A percentile compares a stretch with the other conserved stretches of the same genome.
Conservation (phyloP, 2,113 vertebrate species). For the Galeopterus variegatus region DNA sequence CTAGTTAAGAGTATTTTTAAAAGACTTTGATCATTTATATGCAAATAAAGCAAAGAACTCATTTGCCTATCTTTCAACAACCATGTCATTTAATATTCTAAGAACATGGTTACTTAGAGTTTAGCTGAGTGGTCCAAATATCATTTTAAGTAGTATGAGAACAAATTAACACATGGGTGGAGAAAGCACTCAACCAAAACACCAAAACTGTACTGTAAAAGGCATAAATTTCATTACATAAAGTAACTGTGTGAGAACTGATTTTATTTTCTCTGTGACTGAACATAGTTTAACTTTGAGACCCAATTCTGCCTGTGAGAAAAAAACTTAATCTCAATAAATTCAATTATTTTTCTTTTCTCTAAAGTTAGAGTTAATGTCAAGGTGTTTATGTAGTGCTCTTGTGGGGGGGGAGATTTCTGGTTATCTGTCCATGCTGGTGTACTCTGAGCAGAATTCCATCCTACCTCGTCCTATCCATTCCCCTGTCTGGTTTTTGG, state of each 20-base stretch:
- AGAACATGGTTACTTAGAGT: not conserved
- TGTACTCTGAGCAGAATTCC: not conserved
- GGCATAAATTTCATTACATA: not conserved
- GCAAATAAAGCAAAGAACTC: not conserved
- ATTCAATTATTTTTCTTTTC: not conserved
- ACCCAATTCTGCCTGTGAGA: not conserved
- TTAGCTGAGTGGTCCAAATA: not conserved
- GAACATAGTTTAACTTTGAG: not conserved
- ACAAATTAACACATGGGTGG: not conserved
- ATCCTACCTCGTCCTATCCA: not conserved
- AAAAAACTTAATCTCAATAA: not conserved
- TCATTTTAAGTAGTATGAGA: not conserved
- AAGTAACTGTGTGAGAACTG: not conserved
- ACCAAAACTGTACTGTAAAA: not conserved
- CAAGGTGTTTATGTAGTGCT: not conserved
- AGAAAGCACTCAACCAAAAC: not conserved
- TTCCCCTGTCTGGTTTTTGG: rapidly evolving
- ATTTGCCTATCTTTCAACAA: not conserved
- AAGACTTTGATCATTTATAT: not conserved
- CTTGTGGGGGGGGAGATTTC: not conserved
- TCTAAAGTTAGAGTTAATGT: not conserved
- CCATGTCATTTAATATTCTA: not conserved
- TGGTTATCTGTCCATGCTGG: no score
- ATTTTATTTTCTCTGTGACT: not conserved
- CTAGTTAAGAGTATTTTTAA: not conserved